Conservation (phyloP, 2,888 invertebrate species). For the Morinoia aosen region DNA sequence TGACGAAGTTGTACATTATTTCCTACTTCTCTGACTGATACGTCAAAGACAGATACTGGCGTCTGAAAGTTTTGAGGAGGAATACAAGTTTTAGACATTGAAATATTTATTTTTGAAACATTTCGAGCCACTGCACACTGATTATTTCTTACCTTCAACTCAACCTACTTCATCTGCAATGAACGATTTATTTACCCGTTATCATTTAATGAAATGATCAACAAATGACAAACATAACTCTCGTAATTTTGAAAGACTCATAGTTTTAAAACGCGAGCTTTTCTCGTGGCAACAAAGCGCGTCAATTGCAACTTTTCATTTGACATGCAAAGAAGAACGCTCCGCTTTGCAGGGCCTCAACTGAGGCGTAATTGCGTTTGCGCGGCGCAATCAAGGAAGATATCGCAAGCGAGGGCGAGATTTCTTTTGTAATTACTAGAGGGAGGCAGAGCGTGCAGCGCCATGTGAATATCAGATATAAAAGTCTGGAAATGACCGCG, state of each 20-base stretch:
- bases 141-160: background rate
- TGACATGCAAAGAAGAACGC: background rate
- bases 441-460: background rate
- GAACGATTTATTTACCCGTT: background rate
- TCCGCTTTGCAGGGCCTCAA: background rate
- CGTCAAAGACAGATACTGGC: too few species aligned
- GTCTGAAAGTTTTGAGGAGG: too few species aligned
- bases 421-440: conserved; percentile 13
- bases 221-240: background rate
- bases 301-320: background rate
- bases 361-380: background rate
- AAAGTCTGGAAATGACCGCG: background rate
- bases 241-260: too few species aligned
- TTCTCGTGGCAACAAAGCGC: background rate
- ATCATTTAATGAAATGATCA: background rate
- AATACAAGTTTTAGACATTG: background rate
- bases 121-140: background rate
- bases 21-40: too few species aligned
- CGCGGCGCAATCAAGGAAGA: conserved; percentile 16
- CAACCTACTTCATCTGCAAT: background rate
- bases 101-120: background rate
- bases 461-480: background rate
- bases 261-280: background rate
- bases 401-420: conserved; percentile 28
- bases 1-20: too few species aligned